A percentile compares a stretch with the other conserved stretches of the same genome.
Evolutionary conservation across 2,797 vertebrate genomes (phyloP).

Genomic region (Thamnophis elegans): DNA sequence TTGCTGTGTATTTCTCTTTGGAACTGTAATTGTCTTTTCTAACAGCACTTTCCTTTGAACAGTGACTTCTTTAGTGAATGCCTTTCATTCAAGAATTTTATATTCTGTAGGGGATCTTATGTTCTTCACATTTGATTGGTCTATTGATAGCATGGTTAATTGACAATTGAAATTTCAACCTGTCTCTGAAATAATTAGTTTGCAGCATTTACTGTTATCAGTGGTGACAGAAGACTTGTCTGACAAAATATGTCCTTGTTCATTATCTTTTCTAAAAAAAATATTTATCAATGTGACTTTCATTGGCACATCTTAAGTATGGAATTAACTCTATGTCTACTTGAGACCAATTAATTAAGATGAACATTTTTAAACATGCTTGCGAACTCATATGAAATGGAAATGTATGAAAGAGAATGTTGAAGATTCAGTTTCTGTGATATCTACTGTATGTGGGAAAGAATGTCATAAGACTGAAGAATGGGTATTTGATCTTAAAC

Average conservation of each 20-base stretch:
- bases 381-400: not conserved
- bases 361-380: not conserved
- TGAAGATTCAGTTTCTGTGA: not conserved
- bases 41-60: conserved; percentile 53
- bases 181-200: conserved; percentile 25
- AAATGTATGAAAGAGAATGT: not conserved
- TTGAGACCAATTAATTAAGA: not conserved
- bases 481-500: not conserved
- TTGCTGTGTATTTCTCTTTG: conserved; percentile 55
- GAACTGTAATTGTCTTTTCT: conserved; percentile 63
- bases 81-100: conserved; percentile 53
- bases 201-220: conserved; percentile 23
- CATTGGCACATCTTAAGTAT: not conserved
- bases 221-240: not conserved
- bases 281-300: conserved; percentile 10
- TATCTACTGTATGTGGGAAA: not conserved
- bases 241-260: conserved; percentile 35
- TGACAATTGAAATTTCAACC: not conserved
- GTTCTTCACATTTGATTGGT: conserved; percentile 47
- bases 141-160: conserved; percentile 46
- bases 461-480: not conserved
- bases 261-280: conserved; percentile 1
- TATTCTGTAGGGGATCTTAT: conserved; percentile 35
- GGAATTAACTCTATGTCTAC: not conserved
- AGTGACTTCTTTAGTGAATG: conserved; percentile 49